phyloP scores from a whole-genome alignment of 2,888 invertebrate species.

The Parnassius mnemosyne region DNA sequence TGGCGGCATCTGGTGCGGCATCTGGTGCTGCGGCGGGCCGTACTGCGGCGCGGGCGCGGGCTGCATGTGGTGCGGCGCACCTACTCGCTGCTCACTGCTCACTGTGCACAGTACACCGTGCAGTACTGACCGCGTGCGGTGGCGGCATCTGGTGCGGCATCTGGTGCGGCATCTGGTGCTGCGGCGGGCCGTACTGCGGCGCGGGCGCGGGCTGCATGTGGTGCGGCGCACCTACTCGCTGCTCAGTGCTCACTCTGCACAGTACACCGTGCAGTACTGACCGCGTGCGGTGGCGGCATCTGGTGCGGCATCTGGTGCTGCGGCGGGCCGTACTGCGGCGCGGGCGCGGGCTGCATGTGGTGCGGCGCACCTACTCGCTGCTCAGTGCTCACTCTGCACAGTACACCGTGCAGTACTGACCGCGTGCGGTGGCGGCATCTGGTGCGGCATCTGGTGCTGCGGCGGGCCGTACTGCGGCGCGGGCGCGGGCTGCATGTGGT shows the following conservation, averaged over 20 bases:
- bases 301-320: slow-evolving; percentile 73
- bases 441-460: too few relatives aligned
- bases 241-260: background rate
- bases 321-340: slow-evolving; percentile 70
- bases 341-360: slow-evolving; percentile 65
- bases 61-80: slow-evolving; percentile 59
- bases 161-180: too few relatives aligned
- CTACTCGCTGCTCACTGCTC: too few relatives aligned
- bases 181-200: too few relatives aligned
- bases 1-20: slow-evolving; percentile 72
- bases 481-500: too few relatives aligned
- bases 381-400: slow-evolving; percentile 46
- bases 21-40: slow-evolving; percentile 71
- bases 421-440: too few relatives aligned
- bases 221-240: background rate
- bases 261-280: slow-evolving; percentile 33
- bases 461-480: too few relatives aligned
- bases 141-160: too few relatives aligned
- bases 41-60: slow-evolving; percentile 68
- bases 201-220: too few relatives aligned
- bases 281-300: slow-evolving; percentile 70
- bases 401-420: too few relatives aligned
- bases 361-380: slow-evolving; percentile 60
- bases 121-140: slow-evolving; percentile 38
- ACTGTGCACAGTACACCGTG: background rate